These are phyloP conservation scores for Pogonocherus hispidulus DNA, from an alignment of 2,888 invertebrate genomes.

Conservation along the genomic window DNA sequence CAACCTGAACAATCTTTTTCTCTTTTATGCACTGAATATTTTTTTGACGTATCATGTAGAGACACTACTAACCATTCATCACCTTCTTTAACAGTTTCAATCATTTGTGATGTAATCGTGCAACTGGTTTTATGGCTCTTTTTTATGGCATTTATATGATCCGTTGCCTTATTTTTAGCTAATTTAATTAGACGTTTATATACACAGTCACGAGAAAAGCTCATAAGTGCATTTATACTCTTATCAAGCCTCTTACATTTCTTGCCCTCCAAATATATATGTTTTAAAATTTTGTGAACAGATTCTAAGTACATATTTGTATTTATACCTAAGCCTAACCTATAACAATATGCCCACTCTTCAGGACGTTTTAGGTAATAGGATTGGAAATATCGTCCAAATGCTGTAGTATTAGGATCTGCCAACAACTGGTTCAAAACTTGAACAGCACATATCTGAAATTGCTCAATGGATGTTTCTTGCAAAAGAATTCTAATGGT, in stretches of 20 bases:
- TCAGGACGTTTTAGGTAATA: conserved; percentile 28
- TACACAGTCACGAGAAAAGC: background rate
- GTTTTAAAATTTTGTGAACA: conserved; percentile 41
- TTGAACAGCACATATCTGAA: background rate
- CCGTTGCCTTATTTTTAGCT: too few species aligned
- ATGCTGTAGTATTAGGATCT: background rate
- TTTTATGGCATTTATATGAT: too few species aligned
- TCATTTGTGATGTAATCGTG: too few species aligned
- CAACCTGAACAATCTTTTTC: too few species aligned
- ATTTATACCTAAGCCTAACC: conserved; percentile 31
- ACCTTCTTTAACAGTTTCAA: too few species aligned
- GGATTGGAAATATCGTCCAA: background rate
- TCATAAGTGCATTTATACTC: background rate
- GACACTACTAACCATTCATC: too few species aligned
- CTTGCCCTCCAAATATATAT: conserved; percentile 47
- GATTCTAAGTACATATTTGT: too few species aligned
- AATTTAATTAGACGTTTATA: background rate
- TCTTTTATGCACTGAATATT: too few species aligned
- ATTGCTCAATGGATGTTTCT: too few species aligned
- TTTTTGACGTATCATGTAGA: too few species aligned
- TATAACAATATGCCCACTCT: conserved; percentile 43
- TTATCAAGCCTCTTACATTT: background rate
- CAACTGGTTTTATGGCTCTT: too few species aligned
- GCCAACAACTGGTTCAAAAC: background rate
- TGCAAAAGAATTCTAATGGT: background rate